These are phyloP conservation scores for Parasteatoda tepidariorum DNA, from an alignment of 1,140 invertebrate species.

Conservation along the genomic window DNA sequence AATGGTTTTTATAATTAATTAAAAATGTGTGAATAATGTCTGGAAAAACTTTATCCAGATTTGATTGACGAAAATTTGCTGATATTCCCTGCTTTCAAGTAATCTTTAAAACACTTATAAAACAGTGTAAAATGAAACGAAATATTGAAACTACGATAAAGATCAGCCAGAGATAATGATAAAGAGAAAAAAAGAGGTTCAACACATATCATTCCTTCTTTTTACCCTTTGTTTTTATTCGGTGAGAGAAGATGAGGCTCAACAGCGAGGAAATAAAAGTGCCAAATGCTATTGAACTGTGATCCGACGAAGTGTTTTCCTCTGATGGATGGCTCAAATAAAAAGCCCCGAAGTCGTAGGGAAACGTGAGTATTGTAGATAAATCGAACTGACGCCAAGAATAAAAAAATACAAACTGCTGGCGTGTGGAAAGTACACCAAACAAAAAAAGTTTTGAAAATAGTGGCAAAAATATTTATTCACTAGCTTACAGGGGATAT, in stretches of 20 bases:
- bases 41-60: too few relatives aligned
- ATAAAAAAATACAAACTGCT: not conserved
- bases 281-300: constrained; percentile 8
- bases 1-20: too few relatives aligned
- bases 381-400: constrained; percentile 15
- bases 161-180: too few relatives aligned
- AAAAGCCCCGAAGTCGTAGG: not conserved
- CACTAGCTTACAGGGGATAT: not conserved
- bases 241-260: not conserved
- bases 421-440: not conserved
- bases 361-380: constrained; percentile 1
- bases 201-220: too few relatives aligned
- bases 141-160: too few relatives aligned
- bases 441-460: not conserved
- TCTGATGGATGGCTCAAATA: constrained; percentile 21
- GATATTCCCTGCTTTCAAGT: too few relatives aligned
- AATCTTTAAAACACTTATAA: too few relatives aligned
- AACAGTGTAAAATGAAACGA: too few relatives aligned
- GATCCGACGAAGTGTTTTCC: not conserved
- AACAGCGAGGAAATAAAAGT: not conserved
- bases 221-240: not conserved
- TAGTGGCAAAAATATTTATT: not conserved
- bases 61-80: too few relatives aligned
- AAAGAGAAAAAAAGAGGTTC: too few relatives aligned
- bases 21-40: too few relatives aligned